A percentile compares a stretch with the other conserved stretches of the same genome.
Conservation (phyloP, 2,113 vertebrate species). For the Rhea pennata region DNA sequence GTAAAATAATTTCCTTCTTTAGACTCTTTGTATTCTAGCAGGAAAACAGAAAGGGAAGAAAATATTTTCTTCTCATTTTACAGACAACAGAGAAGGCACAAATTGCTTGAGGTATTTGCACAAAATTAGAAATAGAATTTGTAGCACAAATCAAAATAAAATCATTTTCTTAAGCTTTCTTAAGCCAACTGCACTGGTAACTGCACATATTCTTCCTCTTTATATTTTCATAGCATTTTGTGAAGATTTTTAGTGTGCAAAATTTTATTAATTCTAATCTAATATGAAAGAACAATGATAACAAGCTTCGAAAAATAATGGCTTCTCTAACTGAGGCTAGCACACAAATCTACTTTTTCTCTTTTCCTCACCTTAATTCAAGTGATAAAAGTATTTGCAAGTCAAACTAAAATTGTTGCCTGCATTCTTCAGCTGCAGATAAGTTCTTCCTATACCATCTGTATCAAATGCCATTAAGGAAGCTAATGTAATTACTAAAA, state of each 20-base stretch:
- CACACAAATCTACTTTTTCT: background rate
- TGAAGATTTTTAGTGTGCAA: background rate
- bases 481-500: conserved; percentile 68
- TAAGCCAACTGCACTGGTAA: background rate
- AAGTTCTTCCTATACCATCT: conserved; percentile 47
- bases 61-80: background rate
- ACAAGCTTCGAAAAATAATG: background rate
- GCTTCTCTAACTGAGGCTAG: background rate
- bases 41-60: background rate
- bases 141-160: background rate
- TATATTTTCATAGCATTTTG: background rate
- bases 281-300: background rate
- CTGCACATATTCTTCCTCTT: background rate
- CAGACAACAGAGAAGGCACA: background rate
- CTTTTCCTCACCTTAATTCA: background rate
- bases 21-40: background rate
- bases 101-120: background rate
- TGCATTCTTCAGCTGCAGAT: conserved; percentile 45
- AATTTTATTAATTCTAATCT: background rate
- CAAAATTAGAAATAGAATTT: background rate
- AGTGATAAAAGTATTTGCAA: conserved; percentile 15
- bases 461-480: conserved; percentile 65
- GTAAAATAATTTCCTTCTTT: background rate
- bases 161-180: background rate
- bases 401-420: conserved; percentile 29